These are phyloP conservation scores for Apus apus DNA, from an alignment of 2,113 vertebrate species.

Conservation along the genomic window DNA sequence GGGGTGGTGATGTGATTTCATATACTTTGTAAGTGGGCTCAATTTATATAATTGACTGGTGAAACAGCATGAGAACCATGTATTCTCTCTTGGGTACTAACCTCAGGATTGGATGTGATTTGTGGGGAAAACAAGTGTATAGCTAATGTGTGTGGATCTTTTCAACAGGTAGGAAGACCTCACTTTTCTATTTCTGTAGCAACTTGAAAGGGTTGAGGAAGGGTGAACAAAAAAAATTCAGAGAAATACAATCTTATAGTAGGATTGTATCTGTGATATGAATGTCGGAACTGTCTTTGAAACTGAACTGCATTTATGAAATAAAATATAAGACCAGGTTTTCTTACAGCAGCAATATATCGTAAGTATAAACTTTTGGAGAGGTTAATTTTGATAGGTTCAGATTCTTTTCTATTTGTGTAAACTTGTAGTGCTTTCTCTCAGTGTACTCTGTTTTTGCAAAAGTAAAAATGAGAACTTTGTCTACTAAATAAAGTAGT, in stretches of 20 bases:
- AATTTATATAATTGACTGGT: not conserved
- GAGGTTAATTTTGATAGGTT: not conserved
- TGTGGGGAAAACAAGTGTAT: not conserved
- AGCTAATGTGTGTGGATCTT: not conserved
- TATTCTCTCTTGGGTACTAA: not conserved
- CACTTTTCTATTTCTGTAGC: not conserved
- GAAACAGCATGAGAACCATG: not conserved
- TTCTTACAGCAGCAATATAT: not conserved
- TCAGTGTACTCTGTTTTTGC: not conserved
- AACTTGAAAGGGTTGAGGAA: not conserved
- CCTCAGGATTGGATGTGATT: fast-evolving
- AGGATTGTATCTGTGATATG: not conserved
- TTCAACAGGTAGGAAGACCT: not conserved
- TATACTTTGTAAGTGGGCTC: not conserved
- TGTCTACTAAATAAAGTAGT: not conserved
- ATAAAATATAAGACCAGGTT: not conserved
- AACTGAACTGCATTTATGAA: not conserved
- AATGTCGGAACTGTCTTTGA: not conserved
- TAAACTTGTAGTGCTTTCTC: not conserved
- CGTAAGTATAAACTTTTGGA: not conserved
- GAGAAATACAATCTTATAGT: not conserved
- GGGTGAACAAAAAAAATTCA: not conserved
- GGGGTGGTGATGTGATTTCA: not conserved
- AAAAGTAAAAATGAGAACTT: not conserved
- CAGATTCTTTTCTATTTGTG: not conserved